Base-by-base conservation (phyloP, 2,888 invertebrate genomes). In the Dermolepida albohirtum region DNA sequence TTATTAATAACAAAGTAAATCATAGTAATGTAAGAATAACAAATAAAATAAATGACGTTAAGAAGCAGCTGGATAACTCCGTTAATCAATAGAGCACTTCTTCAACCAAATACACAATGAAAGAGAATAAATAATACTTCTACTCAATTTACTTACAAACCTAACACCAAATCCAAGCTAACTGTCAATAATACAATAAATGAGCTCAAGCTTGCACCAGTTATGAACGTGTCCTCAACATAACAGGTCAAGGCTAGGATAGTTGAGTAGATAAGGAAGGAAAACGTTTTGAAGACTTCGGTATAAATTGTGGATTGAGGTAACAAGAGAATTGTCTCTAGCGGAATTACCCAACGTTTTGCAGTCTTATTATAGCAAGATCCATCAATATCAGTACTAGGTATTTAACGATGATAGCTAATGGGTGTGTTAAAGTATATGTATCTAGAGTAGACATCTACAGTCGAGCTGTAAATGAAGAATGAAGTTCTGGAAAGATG, bases 401-500 rank as follows among this genome's bases (percentile, higher is more conserved):
- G 78, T 95, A 93, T 83, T 87, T 97, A 73, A 94, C 95, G 78
- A 86, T 92, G 83, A 91, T 97, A 87, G 93, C 95, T 71, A 93
- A 95, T 79, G 93, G 95, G 81, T 94, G 93, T 80, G 82, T 90
- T n/a, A 91, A 93, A 81, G 88, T 93, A 75, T 93, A 93, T 80
- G 85, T 90, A 11, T 86, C 85, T 70, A 83, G 87, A 72, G 86
- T 88, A 66, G 92, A 93, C 81, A 92, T 92, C n/a, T 90, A 90
- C 85, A 86, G 87, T 47, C 85, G 91, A 76, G 86, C 92, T 0
- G 87, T 92, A 77, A 88, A 89, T 74, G 93, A 93, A 82, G 93
- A 93, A 82, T 84, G 83, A 86, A 11, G 92, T 91, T 59, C 90
- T 92, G 78, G 92, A 92, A 78, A 90, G 90, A 79, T 93, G 93